Evolutionary conservation across 2,113 vertebrate genomes (phyloP).

Genomic region (Mus spicilegus): DNA sequence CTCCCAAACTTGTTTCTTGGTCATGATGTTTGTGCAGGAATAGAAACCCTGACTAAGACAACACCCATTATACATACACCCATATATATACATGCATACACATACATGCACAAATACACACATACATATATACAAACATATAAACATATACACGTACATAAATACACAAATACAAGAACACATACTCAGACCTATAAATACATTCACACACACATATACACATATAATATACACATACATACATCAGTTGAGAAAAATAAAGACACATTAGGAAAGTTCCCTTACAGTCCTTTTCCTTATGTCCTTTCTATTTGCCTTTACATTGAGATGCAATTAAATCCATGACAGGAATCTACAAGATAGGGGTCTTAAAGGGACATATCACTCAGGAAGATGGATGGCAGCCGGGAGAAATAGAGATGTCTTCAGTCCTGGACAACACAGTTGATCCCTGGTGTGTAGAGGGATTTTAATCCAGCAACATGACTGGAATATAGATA

Average conservation of each 20-base stretch:
- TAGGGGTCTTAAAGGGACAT: not conserved
- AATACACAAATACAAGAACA: not conserved
- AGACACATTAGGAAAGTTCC: not conserved
- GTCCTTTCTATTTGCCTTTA: not conserved
- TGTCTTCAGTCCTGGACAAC: not conserved
- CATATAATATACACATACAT: not conserved
- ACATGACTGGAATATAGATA: no score
- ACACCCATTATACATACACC: no score
- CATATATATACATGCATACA: no score
- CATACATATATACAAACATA: not conserved
- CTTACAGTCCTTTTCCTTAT: not conserved
- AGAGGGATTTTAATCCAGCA: no score
- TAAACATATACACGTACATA: not conserved
- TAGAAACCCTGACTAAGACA: no score
- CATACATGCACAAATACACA: not conserved
- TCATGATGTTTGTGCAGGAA: no score
- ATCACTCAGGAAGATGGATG: not conserved
- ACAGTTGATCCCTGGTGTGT: not conserved
- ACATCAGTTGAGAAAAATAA: not conserved
- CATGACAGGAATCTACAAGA: not conserved
- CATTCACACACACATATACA: not conserved
- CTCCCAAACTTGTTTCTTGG: no score
- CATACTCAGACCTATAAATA: not conserved
- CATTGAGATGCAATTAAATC: not conserved
- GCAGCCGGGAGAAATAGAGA: not conserved